These are phyloP conservation scores for Invenusta paracnida DNA, from an alignment of 2,888 invertebrate species.

Conservation along the genomic window DNA sequence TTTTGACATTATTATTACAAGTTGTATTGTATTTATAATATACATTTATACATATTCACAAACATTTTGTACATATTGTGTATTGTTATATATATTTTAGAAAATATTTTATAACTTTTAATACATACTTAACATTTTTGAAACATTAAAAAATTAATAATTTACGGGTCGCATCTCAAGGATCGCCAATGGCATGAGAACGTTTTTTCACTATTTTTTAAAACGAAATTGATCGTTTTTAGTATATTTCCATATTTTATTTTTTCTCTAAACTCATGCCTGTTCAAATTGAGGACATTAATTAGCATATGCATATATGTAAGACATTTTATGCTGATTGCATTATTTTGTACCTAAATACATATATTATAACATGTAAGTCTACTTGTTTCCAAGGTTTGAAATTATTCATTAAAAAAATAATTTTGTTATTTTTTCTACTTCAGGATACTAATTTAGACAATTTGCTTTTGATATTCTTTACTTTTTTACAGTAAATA, in stretches of 20 bases:
- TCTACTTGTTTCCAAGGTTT: neutral
- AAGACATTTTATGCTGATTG: too few species aligned
- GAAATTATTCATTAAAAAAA: neutral
- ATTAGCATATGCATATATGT: too few species aligned
- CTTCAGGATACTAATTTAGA: neutral
- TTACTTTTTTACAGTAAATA: neutral
- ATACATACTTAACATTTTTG: too few species aligned
- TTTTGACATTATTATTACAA: too few species aligned
- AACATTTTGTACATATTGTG: too few species aligned
- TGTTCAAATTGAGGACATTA: neutral
- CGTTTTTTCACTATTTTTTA: neutral
- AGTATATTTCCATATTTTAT: neutral
- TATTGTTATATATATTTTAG: too few species aligned
- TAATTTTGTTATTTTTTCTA: neutral
- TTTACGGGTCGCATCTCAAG: too few species aligned
- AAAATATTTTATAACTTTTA: too few species aligned
- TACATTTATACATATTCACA: neutral
- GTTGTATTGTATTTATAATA: neutral
- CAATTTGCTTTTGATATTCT: neutral
- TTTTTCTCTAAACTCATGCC: neutral
- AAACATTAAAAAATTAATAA: neutral
- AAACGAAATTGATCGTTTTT: slow-evolving; percentile 15
- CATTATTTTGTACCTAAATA: neutral
- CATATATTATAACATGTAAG: neutral
- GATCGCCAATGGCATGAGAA: neutral